Evolutionary conservation across 2,888 invertebrate genomes (phyloP), one percentile per base, ranked within the genome.

Genomic region (Saturnia pavonia): DNA sequence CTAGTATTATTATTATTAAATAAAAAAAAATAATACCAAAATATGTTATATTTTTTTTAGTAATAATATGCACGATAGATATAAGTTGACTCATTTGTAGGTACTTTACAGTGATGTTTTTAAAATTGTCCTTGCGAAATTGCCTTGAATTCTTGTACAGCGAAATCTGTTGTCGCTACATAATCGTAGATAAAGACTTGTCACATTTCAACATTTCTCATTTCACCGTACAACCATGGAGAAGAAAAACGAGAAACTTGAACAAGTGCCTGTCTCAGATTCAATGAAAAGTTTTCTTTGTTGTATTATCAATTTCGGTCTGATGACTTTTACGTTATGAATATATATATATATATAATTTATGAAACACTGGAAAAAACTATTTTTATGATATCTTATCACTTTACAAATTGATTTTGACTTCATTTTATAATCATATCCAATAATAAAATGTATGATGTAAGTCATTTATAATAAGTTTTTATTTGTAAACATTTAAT

Each of bases 171-270:
- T 63, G 34, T 63, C 63, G n/a, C 34, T 63, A 34, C 63, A 63
- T 63, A 63, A 63, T 63, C 12, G 34, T 16, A 63, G 63, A 63
- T 63, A 57, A 57, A 25, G 25, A 25, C 57, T 57, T 63, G 27
- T 19, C 34, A 11, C 60, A 12, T 60, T 60, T 60, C 27, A 60
- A 27, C 7, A 19, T 54, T 54, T 54, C 22, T 54, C 22, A 54
- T 54, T 54, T 54, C 22, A 63, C 2, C 19, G 63, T 63, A 57
- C 57, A 12, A 12, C 25, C 7, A 63, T 34, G 27, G 27, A 27
- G 16, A 34, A 14, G 25, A 34, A 54, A 54, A 63, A 63, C 12
- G 63, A 63, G 34, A 16, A 27, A 34, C 63, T 34, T 63, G 34
- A 63, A 63, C 14, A 60, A 27, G 11, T 60, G 60, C 27, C 60